phyloP scores from a whole-genome alignment of 2,113 vertebrate genomes.

The Pseudopodoces humilis region DNA sequence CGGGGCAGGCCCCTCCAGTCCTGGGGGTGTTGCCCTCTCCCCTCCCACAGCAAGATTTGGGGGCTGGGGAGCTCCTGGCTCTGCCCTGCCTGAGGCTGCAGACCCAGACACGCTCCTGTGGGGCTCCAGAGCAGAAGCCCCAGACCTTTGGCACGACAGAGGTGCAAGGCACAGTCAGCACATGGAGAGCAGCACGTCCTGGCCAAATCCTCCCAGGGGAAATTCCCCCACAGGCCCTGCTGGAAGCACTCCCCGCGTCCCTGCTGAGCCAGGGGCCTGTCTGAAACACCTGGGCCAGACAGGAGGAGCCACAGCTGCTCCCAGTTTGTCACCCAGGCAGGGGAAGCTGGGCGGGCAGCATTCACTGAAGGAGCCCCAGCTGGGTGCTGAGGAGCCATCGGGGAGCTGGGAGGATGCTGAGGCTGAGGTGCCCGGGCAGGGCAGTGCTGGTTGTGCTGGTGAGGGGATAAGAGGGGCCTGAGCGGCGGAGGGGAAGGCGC shows the following conservation, averaged over 20 bases:
- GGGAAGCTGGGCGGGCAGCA: neutral
- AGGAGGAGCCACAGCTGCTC: neutral
- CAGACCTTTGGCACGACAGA: neutral
- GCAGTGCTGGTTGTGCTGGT: neutral
- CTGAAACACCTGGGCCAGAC: neutral
- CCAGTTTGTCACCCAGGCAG: neutral
- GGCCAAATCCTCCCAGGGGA: rapidly evolving
- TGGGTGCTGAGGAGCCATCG: neutral
- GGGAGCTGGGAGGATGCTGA: neutral
- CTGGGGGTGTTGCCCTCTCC: rapidly evolving
- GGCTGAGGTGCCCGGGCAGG: neutral
- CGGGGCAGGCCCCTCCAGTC: rapidly evolving
- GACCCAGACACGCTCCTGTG: neutral
- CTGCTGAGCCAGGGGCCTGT: neutral
- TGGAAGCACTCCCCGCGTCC: neutral
- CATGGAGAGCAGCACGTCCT: rapidly evolving
- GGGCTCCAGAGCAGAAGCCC: neutral
- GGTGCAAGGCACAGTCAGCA: neutral
- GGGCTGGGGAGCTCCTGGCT: neutral
- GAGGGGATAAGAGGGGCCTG: neutral
- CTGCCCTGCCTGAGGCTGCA: neutral
- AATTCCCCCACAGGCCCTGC: neutral
- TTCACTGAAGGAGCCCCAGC: rapidly evolving
- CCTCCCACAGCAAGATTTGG: rapidly evolving
- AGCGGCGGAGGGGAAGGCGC: neutral